Evolutionary conservation across 2,113 vertebrate genomes (phyloP), one percentile per base, ranked within the genome.

Genomic region (Aythya baeri): DNA sequence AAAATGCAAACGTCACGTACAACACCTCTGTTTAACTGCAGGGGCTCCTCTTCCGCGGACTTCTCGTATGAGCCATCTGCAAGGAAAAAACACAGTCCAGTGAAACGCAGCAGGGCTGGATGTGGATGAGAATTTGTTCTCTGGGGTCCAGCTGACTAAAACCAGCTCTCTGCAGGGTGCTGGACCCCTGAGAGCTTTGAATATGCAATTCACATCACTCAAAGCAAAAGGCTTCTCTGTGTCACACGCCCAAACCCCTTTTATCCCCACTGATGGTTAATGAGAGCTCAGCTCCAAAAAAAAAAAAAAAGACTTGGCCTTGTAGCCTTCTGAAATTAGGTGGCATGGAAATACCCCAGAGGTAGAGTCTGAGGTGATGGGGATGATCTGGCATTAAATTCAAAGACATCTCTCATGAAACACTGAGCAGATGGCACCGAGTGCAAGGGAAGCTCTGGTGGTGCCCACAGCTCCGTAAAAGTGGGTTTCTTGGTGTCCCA

Each of bases 11-110:
- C 1, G 1, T 81, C 54, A 98, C 99, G 90, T 98, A 99, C 99
- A 96, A 98, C 98, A 94, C 98, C 99, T 96, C 95, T 98, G 96
- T 98, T 98, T 83, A 99, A 86, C 82, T 99, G 98, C 41, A 57
- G 57, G 20, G 95, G 91, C 52, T 98, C 98, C 95, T 98, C 98
- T 79, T 99, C 98, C 0, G 94, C 97, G 32, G 97, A 83, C 26
- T 88, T 97, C 91, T 98, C 98, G 3, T 80, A 43, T 5, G 98
- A 96, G 29, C 85, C 96, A 83, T 98, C 98, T 98, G 97, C 66
- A 97, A 96, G 85, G 83, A 41, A 82, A 88, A 91, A 94, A 79
- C 41, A 72, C 16, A 32, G 75, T 22, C 49, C 81, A 22, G 44
- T 75, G 43, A 73, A 70, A 13, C 4, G 18, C 58, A 59, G 70